Evolutionary conservation across 2,888 invertebrate genomes (phyloP).

Genomic region (Caenorhabditis zanzibari): DNA sequence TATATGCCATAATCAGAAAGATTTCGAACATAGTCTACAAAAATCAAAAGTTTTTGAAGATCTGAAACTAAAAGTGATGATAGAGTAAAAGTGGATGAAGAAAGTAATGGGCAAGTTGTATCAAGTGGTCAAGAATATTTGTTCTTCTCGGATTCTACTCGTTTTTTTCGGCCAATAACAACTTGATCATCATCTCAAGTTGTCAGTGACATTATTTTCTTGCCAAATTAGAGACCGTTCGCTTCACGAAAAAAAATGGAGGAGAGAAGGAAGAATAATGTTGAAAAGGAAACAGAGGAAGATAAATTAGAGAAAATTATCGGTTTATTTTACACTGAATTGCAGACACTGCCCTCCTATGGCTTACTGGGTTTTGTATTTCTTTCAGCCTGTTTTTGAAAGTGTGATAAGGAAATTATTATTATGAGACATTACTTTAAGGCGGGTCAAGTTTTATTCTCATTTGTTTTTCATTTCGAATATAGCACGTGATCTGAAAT

Average conservation of each 20-base stretch:
- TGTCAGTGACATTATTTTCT: constrained; percentile 20
- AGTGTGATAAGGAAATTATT: not conserved
- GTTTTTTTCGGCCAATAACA: constrained; percentile 43
- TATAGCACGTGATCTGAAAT: not conserved
- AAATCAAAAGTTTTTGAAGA: too few relatives aligned
- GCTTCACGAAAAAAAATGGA: not conserved
- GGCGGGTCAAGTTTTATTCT: not conserved
- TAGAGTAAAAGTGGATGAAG: constrained; percentile 1
- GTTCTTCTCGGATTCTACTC: constrained; percentile 20
- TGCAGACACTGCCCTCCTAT: constrained; percentile 12
- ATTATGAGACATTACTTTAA: not conserved
- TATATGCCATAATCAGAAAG: too few relatives aligned
- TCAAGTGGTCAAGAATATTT: not conserved
- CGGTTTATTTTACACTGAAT: constrained; percentile 42
- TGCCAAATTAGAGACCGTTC: constrained; percentile 15
- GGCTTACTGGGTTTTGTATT: not conserved
- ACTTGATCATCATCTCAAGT: constrained; percentile 27
- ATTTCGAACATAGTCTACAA: too few relatives aligned
- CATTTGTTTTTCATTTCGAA: not conserved
- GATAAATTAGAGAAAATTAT: constrained; percentile 6
- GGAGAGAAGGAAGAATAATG: not conserved
- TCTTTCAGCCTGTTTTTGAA: not conserved
- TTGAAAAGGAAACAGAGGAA: not conserved
- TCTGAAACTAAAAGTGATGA: not conserved
- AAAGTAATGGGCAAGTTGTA: constrained; percentile 4